phyloP scores from a whole-genome alignment of 2,797 vertebrate species.

The Crocodylus rhombifer region DNA sequence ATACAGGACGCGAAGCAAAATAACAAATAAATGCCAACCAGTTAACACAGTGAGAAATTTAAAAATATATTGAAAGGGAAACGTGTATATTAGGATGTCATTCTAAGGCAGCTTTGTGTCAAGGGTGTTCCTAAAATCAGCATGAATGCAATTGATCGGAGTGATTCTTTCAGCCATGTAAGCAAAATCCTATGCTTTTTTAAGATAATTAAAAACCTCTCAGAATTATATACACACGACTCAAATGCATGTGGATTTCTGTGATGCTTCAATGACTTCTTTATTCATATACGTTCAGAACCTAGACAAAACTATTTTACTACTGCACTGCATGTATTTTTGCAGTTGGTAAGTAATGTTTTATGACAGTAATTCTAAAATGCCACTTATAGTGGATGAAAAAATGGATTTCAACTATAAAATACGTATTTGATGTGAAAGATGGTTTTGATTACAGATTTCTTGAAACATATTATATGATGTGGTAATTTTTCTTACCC shows the following conservation, averaged over 20 bases:
- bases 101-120: conserved; percentile 10
- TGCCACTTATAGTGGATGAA: conserved; percentile 39
- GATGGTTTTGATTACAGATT: conserved; percentile 17
- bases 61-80: conserved; percentile 28
- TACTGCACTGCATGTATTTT: conserved; percentile 45
- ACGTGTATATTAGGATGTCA: not conserved
- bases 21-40: conserved; percentile 5
- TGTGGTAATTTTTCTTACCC: conserved; percentile 3
- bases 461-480: not conserved
- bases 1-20: not conserved
- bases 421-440: conserved; percentile 5
- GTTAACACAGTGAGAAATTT: conserved; percentile 24
- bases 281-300: conserved; percentile 56
- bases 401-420: conserved; percentile 50
- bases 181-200: conserved; percentile 13
- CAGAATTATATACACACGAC: conserved; percentile 46
- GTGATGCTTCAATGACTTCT: conserved; percentile 27
- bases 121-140: conserved; percentile 33
- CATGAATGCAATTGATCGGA: not conserved
- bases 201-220: conserved; percentile 41
- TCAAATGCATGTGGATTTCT: conserved; percentile 45
- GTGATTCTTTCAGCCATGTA: conserved; percentile 32
- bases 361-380: conserved; percentile 45
- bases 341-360: conserved; percentile 44
- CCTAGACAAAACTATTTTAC: conserved; percentile 55